Base-by-base conservation (phyloP, 2,113 vertebrate species). In the Nannobrachium achirus region DNA sequence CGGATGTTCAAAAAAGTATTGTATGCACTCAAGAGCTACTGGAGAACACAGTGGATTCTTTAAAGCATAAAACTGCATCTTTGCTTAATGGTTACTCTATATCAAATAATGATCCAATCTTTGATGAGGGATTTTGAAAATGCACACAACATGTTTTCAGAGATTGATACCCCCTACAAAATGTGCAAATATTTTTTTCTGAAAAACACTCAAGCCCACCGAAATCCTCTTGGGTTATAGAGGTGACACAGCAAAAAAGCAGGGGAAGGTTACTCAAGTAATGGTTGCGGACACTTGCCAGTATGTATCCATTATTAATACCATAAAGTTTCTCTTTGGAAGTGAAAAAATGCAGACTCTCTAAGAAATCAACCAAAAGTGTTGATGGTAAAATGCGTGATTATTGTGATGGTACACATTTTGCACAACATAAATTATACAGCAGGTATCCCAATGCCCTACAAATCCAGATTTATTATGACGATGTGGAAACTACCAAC, bases 391-490 rank as follows among this genome's bases (percentile, higher is more conserved):
- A 65, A 56, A 66, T 77, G 1, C 1, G 0, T 50, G 51, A 62
- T 50, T 75, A 71, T 48, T 66, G 61, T 61, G 67, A 71, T 65
- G 74, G 46, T 7, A 11, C 49, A 41, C 60, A 61, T 7, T 74
- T 79, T 39, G n/a, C 42, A 42, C 9, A 16, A 13, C 63, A 69
- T 20, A 6, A 18, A 40, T 65, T 72, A 39, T 63, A 55, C 44
- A 63, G 18, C 2, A 73, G 46, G 38, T 48, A n/a, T 50, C 76
- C 71, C 4, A 1, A 40, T 41, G 20, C 49, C 7, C 13, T 62
- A 55, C 63, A 74, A 51, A 69, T 70, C 10, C 46, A 53, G 42
- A 9, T 65, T n/a, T 72, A 57, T 53, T 72, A 61, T 60, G 66
- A 56, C 40, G 66, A 56, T 25, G 8, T 60, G 18, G 59, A 69